phyloP scores from a whole-genome alignment of 2,888 invertebrate species.

The Tetranychus piercei region DNA sequence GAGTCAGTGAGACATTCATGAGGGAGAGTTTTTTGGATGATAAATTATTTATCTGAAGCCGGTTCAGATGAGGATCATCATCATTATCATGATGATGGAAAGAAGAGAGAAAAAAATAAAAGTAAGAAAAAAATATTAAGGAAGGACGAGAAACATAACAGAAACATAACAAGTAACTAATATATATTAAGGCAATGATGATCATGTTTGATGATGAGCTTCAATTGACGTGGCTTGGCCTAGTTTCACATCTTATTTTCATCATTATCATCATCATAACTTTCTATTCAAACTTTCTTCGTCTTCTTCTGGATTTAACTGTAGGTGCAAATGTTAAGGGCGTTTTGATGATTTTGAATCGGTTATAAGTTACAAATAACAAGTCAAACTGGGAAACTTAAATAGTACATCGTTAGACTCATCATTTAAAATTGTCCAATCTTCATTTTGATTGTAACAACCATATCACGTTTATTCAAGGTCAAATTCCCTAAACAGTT shows the following conservation, averaged over 20 bases:
- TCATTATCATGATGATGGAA: not conserved
- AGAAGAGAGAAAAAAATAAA: not conserved
- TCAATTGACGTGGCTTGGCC: not conserved
- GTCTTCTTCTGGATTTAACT: not conserved
- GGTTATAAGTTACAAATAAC: too few relatives aligned
- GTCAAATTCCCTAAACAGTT: too few relatives aligned
- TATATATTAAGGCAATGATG: not conserved
- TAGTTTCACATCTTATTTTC: not conserved
- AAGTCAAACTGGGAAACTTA: too few relatives aligned
- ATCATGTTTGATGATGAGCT: not conserved
- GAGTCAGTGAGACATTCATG: not conserved
- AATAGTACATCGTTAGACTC: too few relatives aligned
- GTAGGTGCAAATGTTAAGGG: not conserved
- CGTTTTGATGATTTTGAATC: too few relatives aligned
- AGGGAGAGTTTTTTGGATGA: not conserved
- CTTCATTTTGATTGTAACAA: too few relatives aligned
- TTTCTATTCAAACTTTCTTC: not conserved
- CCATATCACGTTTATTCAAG: too few relatives aligned
- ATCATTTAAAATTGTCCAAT: too few relatives aligned
- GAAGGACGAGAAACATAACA: not conserved
- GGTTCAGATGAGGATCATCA: not conserved
- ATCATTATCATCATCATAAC: not conserved
- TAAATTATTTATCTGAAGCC: not conserved
- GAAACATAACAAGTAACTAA: not conserved
- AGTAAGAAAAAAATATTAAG: not conserved